phyloP scores from a whole-genome alignment of 2,113 vertebrate species.

The Stigmatopora nigra region DNA sequence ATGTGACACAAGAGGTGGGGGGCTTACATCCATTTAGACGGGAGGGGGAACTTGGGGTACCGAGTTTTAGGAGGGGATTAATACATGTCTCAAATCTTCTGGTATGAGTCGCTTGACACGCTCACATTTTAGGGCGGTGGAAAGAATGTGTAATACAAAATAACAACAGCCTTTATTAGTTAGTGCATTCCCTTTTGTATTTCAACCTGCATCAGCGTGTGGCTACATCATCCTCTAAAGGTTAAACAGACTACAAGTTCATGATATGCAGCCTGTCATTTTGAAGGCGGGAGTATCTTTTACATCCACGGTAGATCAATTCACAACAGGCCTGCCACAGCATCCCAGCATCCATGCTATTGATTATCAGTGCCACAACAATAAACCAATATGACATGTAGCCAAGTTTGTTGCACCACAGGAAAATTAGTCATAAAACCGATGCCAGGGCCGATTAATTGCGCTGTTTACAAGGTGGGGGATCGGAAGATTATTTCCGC shows the following conservation, averaged over 20 bases:
- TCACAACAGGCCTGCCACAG: conserved; percentile 31
- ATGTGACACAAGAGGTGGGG: conserved; percentile 83
- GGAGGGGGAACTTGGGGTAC: conserved; percentile 1
- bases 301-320: conserved; percentile 43
- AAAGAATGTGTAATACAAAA: conserved; percentile 14
- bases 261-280: conserved; percentile 24
- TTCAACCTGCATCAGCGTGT: conserved; percentile 1
- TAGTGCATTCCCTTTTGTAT: conserved; percentile 4
- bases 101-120: conserved; percentile 17
- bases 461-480: conserved; percentile 34
- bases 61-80: conserved; percentile 21
- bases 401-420: conserved; percentile 19
- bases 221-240: conserved; percentile 20
- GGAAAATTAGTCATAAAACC: conserved; percentile 57
- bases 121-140: background rate
- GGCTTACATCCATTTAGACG: conserved; percentile 19
- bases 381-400: conserved; percentile 55
- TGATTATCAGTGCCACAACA: conserved; percentile 52
- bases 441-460: conserved; percentile 46
- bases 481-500: conserved; percentile 33
- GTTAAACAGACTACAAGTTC: conserved; percentile 13
- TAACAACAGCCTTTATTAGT: conserved; percentile 4
- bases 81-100: conserved; percentile 3
- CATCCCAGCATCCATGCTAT: conserved; percentile 43
- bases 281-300: conserved; percentile 3